phyloP scores from a whole-genome alignment of 2,888 invertebrate species.

The Lacanobia oleracea region DNA sequence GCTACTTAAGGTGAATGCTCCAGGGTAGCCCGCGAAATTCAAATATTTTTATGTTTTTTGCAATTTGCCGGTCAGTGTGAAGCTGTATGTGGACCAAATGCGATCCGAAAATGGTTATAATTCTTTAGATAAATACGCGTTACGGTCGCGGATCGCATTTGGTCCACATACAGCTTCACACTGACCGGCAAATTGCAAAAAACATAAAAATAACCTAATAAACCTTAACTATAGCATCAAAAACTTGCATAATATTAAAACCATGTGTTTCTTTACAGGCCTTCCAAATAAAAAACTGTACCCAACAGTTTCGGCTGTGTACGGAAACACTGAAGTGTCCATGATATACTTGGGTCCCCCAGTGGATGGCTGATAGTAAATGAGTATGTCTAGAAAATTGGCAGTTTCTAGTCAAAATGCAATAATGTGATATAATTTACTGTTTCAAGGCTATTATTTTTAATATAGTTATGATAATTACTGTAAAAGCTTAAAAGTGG shows the following conservation, averaged over 20 bases:
- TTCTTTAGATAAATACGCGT: too few relatives aligned
- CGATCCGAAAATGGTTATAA: too few relatives aligned
- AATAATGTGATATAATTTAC: slow-evolving; percentile 72
- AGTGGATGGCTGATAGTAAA: slow-evolving; percentile 95
- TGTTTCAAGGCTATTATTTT: slow-evolving; percentile 56
- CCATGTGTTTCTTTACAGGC: slow-evolving; percentile 88
- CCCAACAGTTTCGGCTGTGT: slow-evolving; percentile 99
- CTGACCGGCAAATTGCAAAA: too few relatives aligned
- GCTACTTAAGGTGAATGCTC: too few relatives aligned
- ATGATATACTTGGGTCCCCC: slow-evolving; percentile 99
- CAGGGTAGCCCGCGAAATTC: too few relatives aligned
- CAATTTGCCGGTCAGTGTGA: too few relatives aligned
- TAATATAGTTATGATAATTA: slow-evolving; percentile 9
- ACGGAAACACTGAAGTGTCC: slow-evolving; percentile 99
- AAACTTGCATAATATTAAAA: not conserved
- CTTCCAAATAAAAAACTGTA: slow-evolving; percentile 98
- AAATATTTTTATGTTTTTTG: too few relatives aligned
- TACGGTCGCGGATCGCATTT: too few relatives aligned
- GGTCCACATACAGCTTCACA: too few relatives aligned
- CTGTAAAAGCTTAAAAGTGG: slow-evolving; percentile 25
- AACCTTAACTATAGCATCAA: not conserved
- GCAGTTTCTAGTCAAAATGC: slow-evolving; percentile 74
- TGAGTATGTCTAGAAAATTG: slow-evolving; percentile 62
- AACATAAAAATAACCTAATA: too few relatives aligned
- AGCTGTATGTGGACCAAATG: too few relatives aligned